Base-by-base conservation (phyloP, 2,888 invertebrate genomes). In the Drosophila testacea region DNA sequence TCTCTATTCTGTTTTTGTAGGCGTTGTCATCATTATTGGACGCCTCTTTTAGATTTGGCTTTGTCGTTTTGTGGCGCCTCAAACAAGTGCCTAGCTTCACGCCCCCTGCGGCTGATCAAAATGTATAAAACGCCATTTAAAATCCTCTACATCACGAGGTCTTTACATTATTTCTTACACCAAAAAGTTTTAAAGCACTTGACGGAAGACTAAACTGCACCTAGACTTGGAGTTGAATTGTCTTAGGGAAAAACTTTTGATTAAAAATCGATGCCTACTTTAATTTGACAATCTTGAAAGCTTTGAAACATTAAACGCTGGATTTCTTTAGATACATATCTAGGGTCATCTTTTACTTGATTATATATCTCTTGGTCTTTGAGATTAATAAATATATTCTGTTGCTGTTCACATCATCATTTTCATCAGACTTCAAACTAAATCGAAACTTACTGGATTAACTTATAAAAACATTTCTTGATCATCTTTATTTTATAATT, bases 1-100 rank as follows among this genome's bases (percentile, higher is more conserved):
- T 57, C 27, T 10, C 5, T 10, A 4, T 65, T 70, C 22, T 50
- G 32, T 39, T 47, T 34, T 72, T 67, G 87, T 88, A 87, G 83
- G 83, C 83, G 89, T 86, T 78, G 70, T 86, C 87, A 79, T 86
- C 79, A 81, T 89, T 83, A 74, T 77, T 70, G 47, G 66, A 30
- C 6, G 76, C 77, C 73, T 75, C 51, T 39, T 46, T 62, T 47
- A 10, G 51, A 52, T 66, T 60, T 36, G 42, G 30, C 46, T 36
- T 22, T 60, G 57, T 66, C 68, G 56, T 67, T 75, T 44, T 50
- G 59, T 38, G 16, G 51, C 32, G 22, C 38, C 30, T 27, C 6
- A 48, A 67, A 71, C 72, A 78, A 78, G 79, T 72, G 76, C 65
- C 62, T 65, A 57, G 39, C 27, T 48, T 56, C 61, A 64, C 51